Evolutionary conservation across 1,140 invertebrate genomes (phyloP), one percentile per base, ranked within the genome.

Genomic region (Hestina assimilis): DNA sequence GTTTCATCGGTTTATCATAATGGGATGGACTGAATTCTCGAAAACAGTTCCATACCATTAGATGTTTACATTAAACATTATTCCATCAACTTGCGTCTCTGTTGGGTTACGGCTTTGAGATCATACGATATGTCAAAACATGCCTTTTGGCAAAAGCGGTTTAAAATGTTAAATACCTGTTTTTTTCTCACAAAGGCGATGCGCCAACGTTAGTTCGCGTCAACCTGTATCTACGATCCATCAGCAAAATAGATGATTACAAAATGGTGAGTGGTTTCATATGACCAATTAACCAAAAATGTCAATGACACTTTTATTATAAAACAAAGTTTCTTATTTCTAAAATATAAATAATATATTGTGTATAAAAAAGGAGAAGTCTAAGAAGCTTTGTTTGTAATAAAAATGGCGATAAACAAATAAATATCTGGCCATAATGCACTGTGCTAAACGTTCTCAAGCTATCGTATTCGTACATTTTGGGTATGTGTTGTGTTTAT

Each of bases 201-300:
- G 91, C 91, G 87, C 92, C 95, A 73, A 95, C 95, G 83, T 89
- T 92, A 90, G 95, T 96, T 75, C 80, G 89, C 80, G 96, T 98
- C 91, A 98, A 98, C 94, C 93, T 98, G 91, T 97, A 94, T 91
- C 94, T 98, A 63, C 94, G 97, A 74, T 97, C 96, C 90, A 98
- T 98, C 92, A 97, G 96, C 92, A 97, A 97, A 95, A 98, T 98
- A 92, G 95, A 97, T 91, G 97, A 98, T 95, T 97, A 97, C 91
- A 97, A 97, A 93, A 98, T 98, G 97, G 96, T 97, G 95, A 97
- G 96, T 97, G 67, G 64, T 65, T 67, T 54, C 66, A 79, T 62
- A 71, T 71, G 63, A 65, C 68, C 69, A 59, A 72, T 59, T 71
- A 66, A 67, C 67, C 68, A 55, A 72, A 65, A 51, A 69, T 76